These are phyloP conservation scores for Heliothis subflexa DNA, from an alignment of 1,140 invertebrate species.

Conservation along the genomic window DNA sequence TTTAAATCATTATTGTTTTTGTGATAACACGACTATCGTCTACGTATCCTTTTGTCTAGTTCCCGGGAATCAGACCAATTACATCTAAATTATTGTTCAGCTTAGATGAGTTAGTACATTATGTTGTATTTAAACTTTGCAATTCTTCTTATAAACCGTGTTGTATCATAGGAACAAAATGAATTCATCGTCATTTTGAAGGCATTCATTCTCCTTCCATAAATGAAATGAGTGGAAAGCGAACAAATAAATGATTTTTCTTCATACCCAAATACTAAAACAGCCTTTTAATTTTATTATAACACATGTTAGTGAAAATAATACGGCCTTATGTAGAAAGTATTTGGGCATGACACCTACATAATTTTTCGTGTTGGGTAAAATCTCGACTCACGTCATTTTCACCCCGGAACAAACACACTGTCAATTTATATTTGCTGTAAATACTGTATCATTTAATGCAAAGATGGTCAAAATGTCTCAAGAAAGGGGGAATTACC, in stretches of 20 bases:
- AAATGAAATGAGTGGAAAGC: background rate
- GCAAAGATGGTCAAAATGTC: conserved; percentile 20
- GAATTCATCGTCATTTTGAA: background rate
- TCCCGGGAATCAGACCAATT: background rate
- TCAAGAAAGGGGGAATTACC: conserved; percentile 4
- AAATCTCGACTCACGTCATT: too few relatives aligned
- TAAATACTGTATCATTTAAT: background rate
- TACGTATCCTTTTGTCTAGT: background rate
- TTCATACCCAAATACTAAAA: background rate
- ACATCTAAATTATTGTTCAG: too few relatives aligned
- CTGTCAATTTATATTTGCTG: background rate
- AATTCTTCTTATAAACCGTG: background rate
- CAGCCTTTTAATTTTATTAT: too few relatives aligned
- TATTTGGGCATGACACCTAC: too few relatives aligned
- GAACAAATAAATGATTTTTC: background rate
- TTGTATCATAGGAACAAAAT: background rate
- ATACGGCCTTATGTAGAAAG: too few relatives aligned
- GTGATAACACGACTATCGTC: background rate
- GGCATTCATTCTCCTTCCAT: background rate
- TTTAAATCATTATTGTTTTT: background rate
- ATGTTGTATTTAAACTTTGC: background rate
- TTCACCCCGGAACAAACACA: conserved; percentile 4
- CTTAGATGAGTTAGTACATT: too few relatives aligned
- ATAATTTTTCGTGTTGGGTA: too few relatives aligned
- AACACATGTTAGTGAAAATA: too few relatives aligned